Base-by-base conservation (phyloP, 2,888 invertebrate genomes). In the Holacanthella duospinosa region DNA sequence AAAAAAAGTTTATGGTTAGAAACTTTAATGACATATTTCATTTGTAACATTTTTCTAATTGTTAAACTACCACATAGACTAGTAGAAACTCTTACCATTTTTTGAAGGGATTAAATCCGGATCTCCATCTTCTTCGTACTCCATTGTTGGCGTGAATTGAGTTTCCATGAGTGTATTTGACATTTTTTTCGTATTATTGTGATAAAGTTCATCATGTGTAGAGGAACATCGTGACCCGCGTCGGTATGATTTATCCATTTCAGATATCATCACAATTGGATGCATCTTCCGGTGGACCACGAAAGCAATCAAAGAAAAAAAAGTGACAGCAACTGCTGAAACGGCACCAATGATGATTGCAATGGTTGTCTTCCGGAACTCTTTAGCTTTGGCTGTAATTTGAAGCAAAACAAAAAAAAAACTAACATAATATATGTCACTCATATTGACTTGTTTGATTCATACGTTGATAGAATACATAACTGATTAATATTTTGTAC, bases 71-170 rank as follows among this genome's bases (percentile, higher is more conserved):
- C n/a, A n/a, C n/a, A n/a, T n/a, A n/a, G n/a, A n/a, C n/a, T n/a
- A n/a, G n/a, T n/a, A n/a, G n/a, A n/a, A n/a, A n/a, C n/a, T 53
- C 70, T 64, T 63, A 72, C 72, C 69, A 60, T 72, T 71, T 71
- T 69, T 70, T 29, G 67, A 69, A 53, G 71, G 72, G 64, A 72
- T 72, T 64, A 72, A 64, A 66, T 72, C 72, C 24, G 72, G 72
- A 68, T 72, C 72, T 55, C 69, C 70, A 58, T 72, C 72, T 59
- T 72, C 72, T 55, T 70, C 70, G 65, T 67, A 69, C 25, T 70
- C 69, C 48, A 58, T 28, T 62, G 70, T 61, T 54, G 65, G 62
- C 48, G 68, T 71, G 65, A 69, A 70, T 64, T 71, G 70, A 60
- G 64, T 71, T 66, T 68, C 69, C 62, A 67, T 66, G 63, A 63